Evolutionary conservation across 2,113 vertebrate genomes (phyloP).

Genomic region (Passer montanus): DNA sequence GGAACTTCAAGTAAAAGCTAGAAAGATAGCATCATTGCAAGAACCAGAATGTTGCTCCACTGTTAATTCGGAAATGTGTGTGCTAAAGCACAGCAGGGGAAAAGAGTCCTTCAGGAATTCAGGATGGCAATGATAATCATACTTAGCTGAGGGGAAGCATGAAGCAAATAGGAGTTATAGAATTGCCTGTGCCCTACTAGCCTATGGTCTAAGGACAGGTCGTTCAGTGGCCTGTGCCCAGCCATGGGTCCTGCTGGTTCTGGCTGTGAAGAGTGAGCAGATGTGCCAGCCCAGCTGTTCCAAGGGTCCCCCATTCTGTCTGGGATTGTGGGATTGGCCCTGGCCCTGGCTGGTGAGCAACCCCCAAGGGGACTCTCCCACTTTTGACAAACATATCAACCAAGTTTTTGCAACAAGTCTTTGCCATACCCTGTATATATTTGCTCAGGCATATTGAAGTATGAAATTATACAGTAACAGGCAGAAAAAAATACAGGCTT

Average conservation of each 20-base stretch:
- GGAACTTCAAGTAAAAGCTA: background rate
- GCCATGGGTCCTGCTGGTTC: background rate
- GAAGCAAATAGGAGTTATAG: background rate
- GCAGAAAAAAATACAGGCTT: background rate
- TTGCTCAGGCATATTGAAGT: background rate
- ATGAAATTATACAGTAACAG: background rate
- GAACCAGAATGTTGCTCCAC: background rate
- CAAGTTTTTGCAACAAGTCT: background rate
- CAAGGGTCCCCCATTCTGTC: background rate
- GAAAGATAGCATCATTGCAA: background rate
- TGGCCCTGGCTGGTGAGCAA: background rate
- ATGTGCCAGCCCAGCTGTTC: rapidly evolving
- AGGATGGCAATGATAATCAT: rapidly evolving
- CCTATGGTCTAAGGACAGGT: rapidly evolving
- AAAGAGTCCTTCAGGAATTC: background rate
- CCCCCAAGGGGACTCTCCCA: rapidly evolving
- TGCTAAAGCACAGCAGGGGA: background rate
- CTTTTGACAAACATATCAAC: background rate
- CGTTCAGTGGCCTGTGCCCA: background rate
- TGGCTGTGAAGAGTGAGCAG: background rate
- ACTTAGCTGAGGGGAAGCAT: background rate
- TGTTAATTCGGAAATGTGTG: background rate
- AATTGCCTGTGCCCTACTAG: background rate
- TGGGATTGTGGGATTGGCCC: background rate
- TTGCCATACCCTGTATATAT: background rate